A percentile compares a stretch with the other conserved stretches of the same genome.
Conservation (phyloP, 1,140 invertebrate genomes). For the Campoletis sonorensis region DNA sequence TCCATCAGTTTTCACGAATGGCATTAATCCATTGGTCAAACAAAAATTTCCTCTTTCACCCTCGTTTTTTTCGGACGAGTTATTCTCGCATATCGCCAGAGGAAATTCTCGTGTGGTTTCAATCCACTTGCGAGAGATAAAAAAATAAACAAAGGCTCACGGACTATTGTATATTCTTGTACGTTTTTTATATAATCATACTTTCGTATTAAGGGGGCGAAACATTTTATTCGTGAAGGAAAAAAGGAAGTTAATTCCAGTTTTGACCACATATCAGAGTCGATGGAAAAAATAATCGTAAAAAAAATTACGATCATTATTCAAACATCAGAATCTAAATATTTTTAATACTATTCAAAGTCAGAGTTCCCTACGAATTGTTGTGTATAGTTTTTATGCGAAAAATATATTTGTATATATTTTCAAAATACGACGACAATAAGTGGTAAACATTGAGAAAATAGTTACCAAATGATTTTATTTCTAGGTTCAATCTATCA, state of each 20-base stretch:
- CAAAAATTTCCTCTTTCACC: not conserved
- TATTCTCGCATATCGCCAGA: not conserved
- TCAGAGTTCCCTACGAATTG: too few species aligned
- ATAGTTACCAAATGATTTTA: not conserved
- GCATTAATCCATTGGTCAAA: not conserved
- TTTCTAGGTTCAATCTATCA: not conserved
- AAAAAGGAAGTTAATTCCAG: too few species aligned
- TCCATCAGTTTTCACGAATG: conserved; percentile 62
- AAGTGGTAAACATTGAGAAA: not conserved
- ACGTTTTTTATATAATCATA: not conserved
- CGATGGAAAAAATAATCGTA: too few species aligned
- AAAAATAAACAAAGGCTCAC: not conserved
- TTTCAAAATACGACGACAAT: not conserved
- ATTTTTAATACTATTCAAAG: too few species aligned
- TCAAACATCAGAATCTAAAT: too few species aligned
- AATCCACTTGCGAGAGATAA: not conserved
- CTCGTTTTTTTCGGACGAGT: not conserved
- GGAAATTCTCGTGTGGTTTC: not conserved
- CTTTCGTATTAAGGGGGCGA: too few species aligned
- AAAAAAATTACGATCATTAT: too few species aligned
- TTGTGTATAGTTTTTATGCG: too few species aligned
- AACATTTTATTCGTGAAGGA: too few species aligned
- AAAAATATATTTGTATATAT: too few species aligned
- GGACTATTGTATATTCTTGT: not conserved
- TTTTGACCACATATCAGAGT: too few species aligned